Evolutionary conservation across 1,140 invertebrate species (phyloP), one percentile per base, ranked within the genome.

Genomic region (Parapsyche elsis): DNA sequence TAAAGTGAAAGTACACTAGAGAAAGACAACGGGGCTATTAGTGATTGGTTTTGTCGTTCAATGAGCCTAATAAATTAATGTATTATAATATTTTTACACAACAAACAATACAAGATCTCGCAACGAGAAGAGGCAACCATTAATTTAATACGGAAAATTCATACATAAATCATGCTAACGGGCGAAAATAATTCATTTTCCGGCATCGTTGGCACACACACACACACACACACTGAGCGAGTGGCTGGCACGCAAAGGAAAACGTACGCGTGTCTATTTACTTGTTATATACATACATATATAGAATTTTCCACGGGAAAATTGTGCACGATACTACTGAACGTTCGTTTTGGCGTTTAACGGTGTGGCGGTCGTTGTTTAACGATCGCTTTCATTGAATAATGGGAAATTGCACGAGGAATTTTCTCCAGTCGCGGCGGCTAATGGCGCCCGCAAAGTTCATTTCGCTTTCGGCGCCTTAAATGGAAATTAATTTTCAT

Each of bases 311-410:
- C 2, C 23, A 53, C 10, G 49, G 45, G 45, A 46, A 46, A 46
- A 46, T 46, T 53, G 10, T 53, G 49, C 10, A 16, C 5, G 49
- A 4, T 53, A 53, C 49, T 5, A 53, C 1, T 53, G 10, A 53
- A 12, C 49, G 49, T 53, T 53, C 12, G 16, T 16, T n/a, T 16
- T 10, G 49, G 10, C 49, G 12, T 53, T 53, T 53, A 53, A 53
- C 49, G 49, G 49, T 53, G 21, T 23, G 23, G 21, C 64, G 64
- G 24, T 67, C 64, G 64, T 24, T 24, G 21, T 67, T 67, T 30
- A 61, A 61, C 64, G 64, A 24, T 67, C 64, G 64, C 57, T 61
- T 67, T 67, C 64, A 67, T 67, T 67, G 24, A 67, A 67, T 67
- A 67, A 67, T 24, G 64, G 24, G 24, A 67, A 67, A 67, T 67